phyloP scores from a whole-genome alignment of 2,113 vertebrate species.

The Brachypteracias leptosomus region DNA sequence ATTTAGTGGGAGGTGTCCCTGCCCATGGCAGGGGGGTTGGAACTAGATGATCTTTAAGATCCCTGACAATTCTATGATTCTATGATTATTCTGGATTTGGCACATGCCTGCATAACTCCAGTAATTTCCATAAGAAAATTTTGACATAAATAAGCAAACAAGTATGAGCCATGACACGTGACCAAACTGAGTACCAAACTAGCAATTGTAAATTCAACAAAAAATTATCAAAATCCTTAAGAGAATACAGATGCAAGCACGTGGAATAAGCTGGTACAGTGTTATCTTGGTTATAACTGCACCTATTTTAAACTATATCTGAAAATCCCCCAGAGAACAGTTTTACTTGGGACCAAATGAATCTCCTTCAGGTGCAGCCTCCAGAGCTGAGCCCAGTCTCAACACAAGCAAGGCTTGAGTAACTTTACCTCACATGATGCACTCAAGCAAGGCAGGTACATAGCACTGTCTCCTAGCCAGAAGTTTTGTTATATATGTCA shows the following conservation, averaged over 20 bases:
- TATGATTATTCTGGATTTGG: neutral
- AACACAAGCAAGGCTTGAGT: neutral
- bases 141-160: neutral
- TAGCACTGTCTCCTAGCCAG: neutral
- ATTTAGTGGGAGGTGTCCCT: too few relatives aligned
- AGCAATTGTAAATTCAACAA: neutral
- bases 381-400: neutral
- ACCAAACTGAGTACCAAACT: neutral
- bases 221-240: neutral
- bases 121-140: neutral
- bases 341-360: fast-evolving
- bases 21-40: too few relatives aligned
- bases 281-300: neutral
- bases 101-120: neutral
- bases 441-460: neutral
- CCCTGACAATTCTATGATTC: too few relatives aligned
- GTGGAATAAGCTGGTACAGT: neutral
- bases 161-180: neutral
- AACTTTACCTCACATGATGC: fast-evolving
- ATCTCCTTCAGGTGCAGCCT: neutral
- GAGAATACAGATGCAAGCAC: neutral
- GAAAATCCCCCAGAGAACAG: neutral
- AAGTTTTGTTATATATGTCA: fast-evolving
- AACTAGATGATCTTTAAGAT: too few relatives aligned
- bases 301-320: neutral